phyloP scores from a whole-genome alignment of 1,140 invertebrate genomes.

The Calosoma granatense region DNA sequence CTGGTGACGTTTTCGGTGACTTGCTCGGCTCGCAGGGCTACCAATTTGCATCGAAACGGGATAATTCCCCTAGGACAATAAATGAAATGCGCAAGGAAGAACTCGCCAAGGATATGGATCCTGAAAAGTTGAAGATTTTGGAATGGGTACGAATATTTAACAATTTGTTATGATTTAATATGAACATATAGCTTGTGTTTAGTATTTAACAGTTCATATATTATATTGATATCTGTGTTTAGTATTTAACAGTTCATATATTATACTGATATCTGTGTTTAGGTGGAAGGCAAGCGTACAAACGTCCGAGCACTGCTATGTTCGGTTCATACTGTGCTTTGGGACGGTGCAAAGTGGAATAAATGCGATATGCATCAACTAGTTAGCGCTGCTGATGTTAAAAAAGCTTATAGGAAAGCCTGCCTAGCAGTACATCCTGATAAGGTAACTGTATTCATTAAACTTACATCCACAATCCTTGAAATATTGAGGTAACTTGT shows the following conservation, averaged over 20 bases:
- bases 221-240: slow-evolving; percentile 8
- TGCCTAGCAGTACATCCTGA: slow-evolving; percentile 97
- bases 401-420: slow-evolving; percentile 91
- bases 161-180: slow-evolving; percentile 13
- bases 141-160: slow-evolving; percentile 68
- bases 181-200: slow-evolving; percentile 5
- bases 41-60: slow-evolving; percentile 64
- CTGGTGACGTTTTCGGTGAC: slow-evolving; percentile 78
- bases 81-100: slow-evolving; percentile 88
- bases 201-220: neutral
- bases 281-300: slow-evolving; percentile 92
- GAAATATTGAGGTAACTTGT: no score
- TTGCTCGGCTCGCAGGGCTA: slow-evolving; percentile 82
- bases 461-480: slow-evolving; percentile 10
- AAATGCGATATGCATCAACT: slow-evolving; percentile 90
- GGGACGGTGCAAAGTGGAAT: slow-evolving; percentile 89
- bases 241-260: neutral
- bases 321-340: slow-evolving; percentile 87
- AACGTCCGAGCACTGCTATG: slow-evolving; percentile 93
- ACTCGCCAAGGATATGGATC: slow-evolving; percentile 79
- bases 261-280: slow-evolving; percentile 16
- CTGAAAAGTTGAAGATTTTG: slow-evolving; percentile 75
- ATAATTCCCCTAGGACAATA: slow-evolving; percentile 74
- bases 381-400: slow-evolving; percentile 82
- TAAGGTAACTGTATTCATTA: slow-evolving; percentile 81